These are phyloP conservation scores for Glaucomys volans DNA, from an alignment of 2,113 vertebrate species.

Conservation along the genomic window DNA sequence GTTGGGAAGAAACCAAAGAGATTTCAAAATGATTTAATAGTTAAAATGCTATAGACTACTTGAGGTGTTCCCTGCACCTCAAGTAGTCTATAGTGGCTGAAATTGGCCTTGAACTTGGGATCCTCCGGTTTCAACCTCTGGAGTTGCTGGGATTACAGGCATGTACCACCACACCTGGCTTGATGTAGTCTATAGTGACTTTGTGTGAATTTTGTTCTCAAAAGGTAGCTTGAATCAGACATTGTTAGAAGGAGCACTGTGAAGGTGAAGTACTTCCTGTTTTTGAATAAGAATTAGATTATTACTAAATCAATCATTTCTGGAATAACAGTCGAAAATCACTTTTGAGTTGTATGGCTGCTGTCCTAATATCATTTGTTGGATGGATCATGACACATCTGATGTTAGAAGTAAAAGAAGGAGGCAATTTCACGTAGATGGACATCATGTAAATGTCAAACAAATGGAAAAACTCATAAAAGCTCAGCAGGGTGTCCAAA, in stretches of 20 bases:
- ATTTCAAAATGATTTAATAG: too few species aligned
- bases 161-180: too few species aligned
- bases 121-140: too few species aligned
- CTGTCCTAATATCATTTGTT: neutral
- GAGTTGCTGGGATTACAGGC: too few species aligned
- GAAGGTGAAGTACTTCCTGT: neutral
- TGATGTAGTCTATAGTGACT: neutral
- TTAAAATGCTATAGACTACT: too few species aligned
- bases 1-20: too few species aligned
- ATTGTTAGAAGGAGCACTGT: neutral
- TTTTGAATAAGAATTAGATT: neutral
- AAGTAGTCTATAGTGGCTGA: neutral
- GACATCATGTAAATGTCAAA: neutral
- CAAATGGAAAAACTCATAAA: neutral
- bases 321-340: slow-evolving; percentile 12
- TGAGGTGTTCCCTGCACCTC: neutral
- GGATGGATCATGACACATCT: neutral
- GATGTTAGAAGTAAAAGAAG: neutral
- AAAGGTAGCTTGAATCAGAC: neutral
- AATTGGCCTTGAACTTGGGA: too few species aligned
- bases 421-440: neutral
- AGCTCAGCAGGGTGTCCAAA: neutral
- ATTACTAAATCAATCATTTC: slow-evolving; percentile 27
- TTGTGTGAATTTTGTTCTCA: neutral
- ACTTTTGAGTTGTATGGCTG: neutral